Conservation (phyloP, 2,797 vertebrate genomes). For the Hirundo rustica region DNA sequence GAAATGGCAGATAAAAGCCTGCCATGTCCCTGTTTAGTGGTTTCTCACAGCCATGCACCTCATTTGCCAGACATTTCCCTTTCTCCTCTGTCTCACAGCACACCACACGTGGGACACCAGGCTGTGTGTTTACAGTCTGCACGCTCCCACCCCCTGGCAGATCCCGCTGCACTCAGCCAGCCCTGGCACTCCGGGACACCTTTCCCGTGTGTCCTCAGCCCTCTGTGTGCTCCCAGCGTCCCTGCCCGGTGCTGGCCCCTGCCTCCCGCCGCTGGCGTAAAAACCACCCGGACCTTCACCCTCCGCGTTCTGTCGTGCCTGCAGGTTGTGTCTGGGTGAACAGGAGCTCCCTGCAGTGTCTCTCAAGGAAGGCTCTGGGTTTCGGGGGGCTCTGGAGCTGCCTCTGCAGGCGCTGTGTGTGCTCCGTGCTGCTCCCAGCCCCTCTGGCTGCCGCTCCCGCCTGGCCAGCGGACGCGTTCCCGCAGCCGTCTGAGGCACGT, state of each 20-base stretch:
- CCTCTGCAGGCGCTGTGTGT: neutral
- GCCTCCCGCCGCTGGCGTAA: accelerated
- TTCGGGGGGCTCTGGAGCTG: neutral
- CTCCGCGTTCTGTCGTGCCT: neutral
- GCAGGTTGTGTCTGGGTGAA: neutral
- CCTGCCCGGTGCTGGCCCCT: neutral
- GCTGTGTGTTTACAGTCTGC: neutral
- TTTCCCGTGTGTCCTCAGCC: neutral
- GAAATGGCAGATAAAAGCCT: neutral
- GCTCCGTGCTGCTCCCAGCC: neutral
- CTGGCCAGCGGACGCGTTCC: neutral
- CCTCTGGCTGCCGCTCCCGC: neutral
- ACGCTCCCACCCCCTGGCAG: neutral
- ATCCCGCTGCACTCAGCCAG: neutral
- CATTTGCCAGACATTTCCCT: neutral
- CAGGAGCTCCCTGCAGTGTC: neutral
- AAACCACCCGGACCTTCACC: neutral
- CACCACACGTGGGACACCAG: accelerated
- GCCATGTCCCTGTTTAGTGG: accelerated
- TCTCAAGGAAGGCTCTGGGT: neutral
- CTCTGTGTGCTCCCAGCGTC: neutral
- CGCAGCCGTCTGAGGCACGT: neutral
- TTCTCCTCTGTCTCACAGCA: neutral
- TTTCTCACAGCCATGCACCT: neutral
- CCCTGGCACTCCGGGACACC: neutral